phyloP scores from a whole-genome alignment of 2,888 invertebrate genomes.

The Biston betularia region DNA sequence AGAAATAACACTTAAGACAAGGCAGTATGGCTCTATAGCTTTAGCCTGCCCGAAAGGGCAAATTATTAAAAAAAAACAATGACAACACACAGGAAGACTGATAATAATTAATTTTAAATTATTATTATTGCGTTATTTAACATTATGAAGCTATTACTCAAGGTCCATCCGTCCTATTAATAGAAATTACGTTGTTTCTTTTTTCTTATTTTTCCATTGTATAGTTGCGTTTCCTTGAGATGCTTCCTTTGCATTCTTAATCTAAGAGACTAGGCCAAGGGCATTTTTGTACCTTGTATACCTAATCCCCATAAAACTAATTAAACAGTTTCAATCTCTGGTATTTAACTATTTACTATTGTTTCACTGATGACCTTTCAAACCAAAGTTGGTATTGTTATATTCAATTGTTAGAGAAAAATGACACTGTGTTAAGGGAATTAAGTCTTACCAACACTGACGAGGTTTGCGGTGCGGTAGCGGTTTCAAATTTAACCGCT shows the following conservation, averaged over 20 bases:
- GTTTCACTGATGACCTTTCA: constrained; percentile 63
- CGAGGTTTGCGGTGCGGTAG: too few relatives aligned
- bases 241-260: constrained; percentile 68
- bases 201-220: constrained; percentile 46
- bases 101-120: too few relatives aligned
- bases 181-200: constrained; percentile 30
- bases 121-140: background rate
- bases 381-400: constrained; percentile 55
- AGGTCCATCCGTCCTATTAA: constrained; percentile 27
- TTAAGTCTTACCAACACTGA: too few relatives aligned
- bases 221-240: constrained; percentile 64
- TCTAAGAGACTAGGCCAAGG: constrained; percentile 70
- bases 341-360: constrained; percentile 69
- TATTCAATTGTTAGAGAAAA: constrained; percentile 52
- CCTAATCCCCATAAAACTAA: constrained; percentile 66
- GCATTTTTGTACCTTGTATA: constrained; percentile 53
- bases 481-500: too few relatives aligned
- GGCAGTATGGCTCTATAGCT: too few relatives aligned
- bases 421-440: background rate
- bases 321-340: constrained; percentile 67
- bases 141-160: constrained; percentile 13
- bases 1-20: too few relatives aligned
- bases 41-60: too few relatives aligned
- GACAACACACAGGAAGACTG: too few relatives aligned
- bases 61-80: too few relatives aligned